Percentiles rank a stretch among this genome's conserved stretches.
Evolutionary conservation across 2,888 invertebrate species (phyloP).

Genomic region (Hypselothyrea guttata): DNA sequence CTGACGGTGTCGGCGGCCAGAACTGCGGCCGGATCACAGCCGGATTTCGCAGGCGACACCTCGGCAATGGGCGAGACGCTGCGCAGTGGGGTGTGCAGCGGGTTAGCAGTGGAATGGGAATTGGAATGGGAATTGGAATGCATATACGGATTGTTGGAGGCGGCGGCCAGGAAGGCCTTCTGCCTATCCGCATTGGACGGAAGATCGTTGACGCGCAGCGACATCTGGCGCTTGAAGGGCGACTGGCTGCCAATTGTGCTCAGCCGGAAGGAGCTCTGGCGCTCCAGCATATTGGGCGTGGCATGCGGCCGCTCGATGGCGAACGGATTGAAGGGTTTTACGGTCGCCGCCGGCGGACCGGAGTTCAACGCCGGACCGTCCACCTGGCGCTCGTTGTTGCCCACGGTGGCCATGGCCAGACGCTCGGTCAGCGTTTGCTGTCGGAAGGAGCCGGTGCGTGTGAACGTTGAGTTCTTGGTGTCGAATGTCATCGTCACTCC

Average conservation of each 20-base stretch:
- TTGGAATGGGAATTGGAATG: slow-evolving; percentile 1
- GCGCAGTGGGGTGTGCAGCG: slow-evolving; percentile 78
- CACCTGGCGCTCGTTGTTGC: slow-evolving; percentile 83
- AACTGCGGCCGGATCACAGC: slow-evolving; percentile 65
- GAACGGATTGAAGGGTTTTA: slow-evolving; percentile 92
- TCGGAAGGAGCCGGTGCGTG: slow-evolving; percentile 95
- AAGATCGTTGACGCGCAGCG: slow-evolving; percentile 95
- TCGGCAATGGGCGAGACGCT: slow-evolving; percentile 91
- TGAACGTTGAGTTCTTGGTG: slow-evolving; percentile 94
- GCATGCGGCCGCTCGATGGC: slow-evolving; percentile 98
- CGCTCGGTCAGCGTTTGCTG: slow-evolving; percentile 92
- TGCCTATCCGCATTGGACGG: slow-evolving; percentile 96
- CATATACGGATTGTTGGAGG: slow-evolving; percentile 65
- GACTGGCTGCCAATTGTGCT: slow-evolving; percentile 90
- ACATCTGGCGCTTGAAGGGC: slow-evolving; percentile 97
- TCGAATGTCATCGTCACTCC: slow-evolving; percentile 96
- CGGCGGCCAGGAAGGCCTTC: slow-evolving; percentile 82
- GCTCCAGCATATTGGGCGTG: slow-evolving; percentile 95
- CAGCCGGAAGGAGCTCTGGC: slow-evolving; percentile 97
- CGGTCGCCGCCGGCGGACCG: slow-evolving; percentile 74
- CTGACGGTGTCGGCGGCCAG: slow-evolving; percentile 84
- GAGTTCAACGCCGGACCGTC: slow-evolving; percentile 61
- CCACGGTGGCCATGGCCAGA: slow-evolving; percentile 84
- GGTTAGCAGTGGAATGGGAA: slow-evolving; percentile 19
- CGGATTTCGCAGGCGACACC: slow-evolving; percentile 84